These are phyloP conservation scores for Drosophila aff. DNA, from an alignment of 1,140 invertebrate genomes.

Conservation along the genomic window DNA sequence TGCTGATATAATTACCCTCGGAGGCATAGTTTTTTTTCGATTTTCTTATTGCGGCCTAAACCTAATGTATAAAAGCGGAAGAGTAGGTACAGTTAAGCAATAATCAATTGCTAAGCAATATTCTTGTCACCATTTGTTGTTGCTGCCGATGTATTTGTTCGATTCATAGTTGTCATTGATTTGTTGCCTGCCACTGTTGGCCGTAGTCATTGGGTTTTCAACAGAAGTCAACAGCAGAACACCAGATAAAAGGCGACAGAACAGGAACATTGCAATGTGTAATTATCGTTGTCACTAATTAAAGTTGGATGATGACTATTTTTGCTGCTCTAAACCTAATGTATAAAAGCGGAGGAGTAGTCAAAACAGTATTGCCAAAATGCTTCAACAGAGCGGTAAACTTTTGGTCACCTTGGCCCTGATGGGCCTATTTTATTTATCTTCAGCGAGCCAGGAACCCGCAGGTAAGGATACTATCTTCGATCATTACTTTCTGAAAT, in stretches of 20 bases:
- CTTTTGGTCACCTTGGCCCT: neutral
- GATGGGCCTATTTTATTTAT: neutral
- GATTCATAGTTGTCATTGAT: conserved; percentile 48
- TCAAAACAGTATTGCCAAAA: neutral
- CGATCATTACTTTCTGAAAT: neutral
- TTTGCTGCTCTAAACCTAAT: too few species aligned
- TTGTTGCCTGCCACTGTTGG: conserved; percentile 50
- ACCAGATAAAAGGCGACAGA: conserved; percentile 66
- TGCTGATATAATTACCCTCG: neutral
- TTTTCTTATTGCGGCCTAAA: too few species aligned
- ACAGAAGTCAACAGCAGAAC: conserved; percentile 71
- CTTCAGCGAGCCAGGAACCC: neutral
- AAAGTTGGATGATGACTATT: conserved; percentile 58
- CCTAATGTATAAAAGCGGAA: neutral
- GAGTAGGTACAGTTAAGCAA: conserved; percentile 70
- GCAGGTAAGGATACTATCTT: neutral
- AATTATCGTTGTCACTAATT: conserved; percentile 83
- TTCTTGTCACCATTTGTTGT: conserved; percentile 54
- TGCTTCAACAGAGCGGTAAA: neutral
- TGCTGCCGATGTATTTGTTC: conserved; percentile 38
- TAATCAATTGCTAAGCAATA: conserved; percentile 74
- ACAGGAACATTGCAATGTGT: conserved; percentile 60
- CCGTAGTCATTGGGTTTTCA: conserved; percentile 68
- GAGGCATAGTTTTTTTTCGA: too few species aligned
- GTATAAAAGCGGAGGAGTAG: neutral